Conservation (phyloP, 2,113 vertebrate species). For the Mirza zaza region DNA sequence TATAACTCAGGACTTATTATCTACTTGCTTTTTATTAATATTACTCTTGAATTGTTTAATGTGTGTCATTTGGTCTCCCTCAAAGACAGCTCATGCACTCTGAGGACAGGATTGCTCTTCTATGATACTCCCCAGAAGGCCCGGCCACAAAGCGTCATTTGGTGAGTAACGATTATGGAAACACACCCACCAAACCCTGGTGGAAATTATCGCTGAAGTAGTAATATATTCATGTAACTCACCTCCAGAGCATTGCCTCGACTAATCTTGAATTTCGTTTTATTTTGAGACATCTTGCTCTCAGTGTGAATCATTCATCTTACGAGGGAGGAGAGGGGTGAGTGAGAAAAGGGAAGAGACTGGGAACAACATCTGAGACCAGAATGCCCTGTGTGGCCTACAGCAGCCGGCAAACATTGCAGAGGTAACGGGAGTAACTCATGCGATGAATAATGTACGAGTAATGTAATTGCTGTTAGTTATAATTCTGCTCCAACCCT, state of each 20-base stretch:
- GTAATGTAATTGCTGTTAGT: too few relatives aligned
- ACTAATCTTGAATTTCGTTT: not conserved
- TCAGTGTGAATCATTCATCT: not conserved
- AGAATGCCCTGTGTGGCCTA: fast-evolving
- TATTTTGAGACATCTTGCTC: not conserved
- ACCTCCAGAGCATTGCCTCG: not conserved
- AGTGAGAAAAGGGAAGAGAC: not conserved
- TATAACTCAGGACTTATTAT: not conserved
- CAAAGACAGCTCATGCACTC: not conserved
- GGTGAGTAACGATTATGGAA: not conserved
- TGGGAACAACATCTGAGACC: not conserved
- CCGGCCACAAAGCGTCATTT: not conserved
- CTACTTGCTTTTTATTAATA: not conserved
- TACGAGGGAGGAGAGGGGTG: too few relatives aligned
- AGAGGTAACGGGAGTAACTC: too few relatives aligned
- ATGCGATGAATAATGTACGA: too few relatives aligned
- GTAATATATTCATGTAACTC: not conserved
- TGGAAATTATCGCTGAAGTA: not conserved
- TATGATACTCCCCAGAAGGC: not conserved
- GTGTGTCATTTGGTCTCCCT: not conserved
- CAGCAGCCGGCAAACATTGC: not conserved
- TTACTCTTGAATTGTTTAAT: not conserved
- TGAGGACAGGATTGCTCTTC: too few relatives aligned
- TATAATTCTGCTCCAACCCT: too few relatives aligned
- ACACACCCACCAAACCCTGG: not conserved